These are phyloP conservation scores for Spondyliosoma cantharus DNA, from an alignment of 2,797 vertebrate genomes.

Conservation along the genomic window DNA sequence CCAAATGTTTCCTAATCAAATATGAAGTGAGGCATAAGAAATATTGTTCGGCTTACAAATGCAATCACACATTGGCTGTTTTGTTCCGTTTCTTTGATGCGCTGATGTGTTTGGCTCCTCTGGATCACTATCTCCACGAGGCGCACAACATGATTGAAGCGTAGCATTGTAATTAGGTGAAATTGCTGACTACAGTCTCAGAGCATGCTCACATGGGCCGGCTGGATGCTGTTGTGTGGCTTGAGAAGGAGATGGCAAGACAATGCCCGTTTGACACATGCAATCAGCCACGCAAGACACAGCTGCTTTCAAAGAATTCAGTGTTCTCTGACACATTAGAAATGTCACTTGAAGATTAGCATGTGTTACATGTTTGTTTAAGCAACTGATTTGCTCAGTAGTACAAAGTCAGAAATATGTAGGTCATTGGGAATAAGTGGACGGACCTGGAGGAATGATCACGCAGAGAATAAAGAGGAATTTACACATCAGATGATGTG, in stretches of 20 bases:
- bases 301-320: constrained; percentile 7
- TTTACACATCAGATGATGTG: constrained; percentile 31
- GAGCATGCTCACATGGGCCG: constrained; percentile 19
- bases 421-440: constrained; percentile 46
- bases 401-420: constrained; percentile 38
- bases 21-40: constrained; percentile 52
- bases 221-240: constrained; percentile 35
- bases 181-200: constrained; percentile 69
- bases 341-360: constrained; percentile 42
- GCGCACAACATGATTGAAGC: constrained; percentile 57
- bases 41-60: constrained; percentile 55
- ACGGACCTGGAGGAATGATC: constrained; percentile 56
- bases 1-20: constrained; percentile 64
- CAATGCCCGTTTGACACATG: constrained; percentile 44
- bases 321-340: not conserved
- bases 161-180: constrained; percentile 67
- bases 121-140: constrained; percentile 66
- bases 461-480: constrained; percentile 58
- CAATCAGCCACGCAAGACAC: constrained; percentile 33
- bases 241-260: constrained; percentile 33
- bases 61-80: constrained; percentile 61
- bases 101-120: constrained; percentile 71
- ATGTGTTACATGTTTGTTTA: constrained; percentile 27
- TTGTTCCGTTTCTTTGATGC: constrained; percentile 49
- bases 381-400: constrained; percentile 38